Evolutionary conservation across 1,140 invertebrate genomes (phyloP).

Genomic region (Hypothenemus hampei): DNA sequence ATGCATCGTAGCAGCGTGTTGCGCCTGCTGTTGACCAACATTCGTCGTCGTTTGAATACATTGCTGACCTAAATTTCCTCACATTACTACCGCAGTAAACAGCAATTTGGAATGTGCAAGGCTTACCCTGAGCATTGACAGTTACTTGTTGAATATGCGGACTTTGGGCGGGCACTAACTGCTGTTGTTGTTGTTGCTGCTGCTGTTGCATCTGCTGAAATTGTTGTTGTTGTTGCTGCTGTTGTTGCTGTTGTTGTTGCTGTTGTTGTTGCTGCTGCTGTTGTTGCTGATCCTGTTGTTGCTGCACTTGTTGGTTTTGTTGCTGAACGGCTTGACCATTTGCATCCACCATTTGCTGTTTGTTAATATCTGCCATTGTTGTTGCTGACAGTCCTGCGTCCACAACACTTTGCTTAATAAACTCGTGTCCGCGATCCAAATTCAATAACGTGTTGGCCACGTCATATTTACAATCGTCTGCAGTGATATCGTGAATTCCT

Average conservation of each 20-base stretch:
- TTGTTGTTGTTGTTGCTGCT: slow-evolving; percentile 34
- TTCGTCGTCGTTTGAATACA: slow-evolving; percentile 38
- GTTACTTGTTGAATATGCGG: slow-evolving; percentile 54
- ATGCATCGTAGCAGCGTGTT: slow-evolving; percentile 44
- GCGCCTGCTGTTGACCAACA: slow-evolving; percentile 48
- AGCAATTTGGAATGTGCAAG: neutral
- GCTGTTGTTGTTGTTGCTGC: slow-evolving; percentile 26
- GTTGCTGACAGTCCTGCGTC: slow-evolving; percentile 23
- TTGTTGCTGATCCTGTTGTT: slow-evolving; percentile 43
- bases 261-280: slow-evolving; percentile 52
- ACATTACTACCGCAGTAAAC: neutral
- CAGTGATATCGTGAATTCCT: slow-evolving; percentile 53
- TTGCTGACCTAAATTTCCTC: slow-evolving; percentile 44
- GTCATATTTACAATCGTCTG: slow-evolving; percentile 61
- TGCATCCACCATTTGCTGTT: slow-evolving; percentile 37
- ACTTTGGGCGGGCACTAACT: slow-evolving; percentile 51
- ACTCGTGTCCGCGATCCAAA: slow-evolving; percentile 48
- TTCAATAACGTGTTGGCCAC: slow-evolving; percentile 54
- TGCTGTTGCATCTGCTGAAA: slow-evolving; percentile 41
- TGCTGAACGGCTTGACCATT: slow-evolving; percentile 45
- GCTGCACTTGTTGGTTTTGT: slow-evolving; percentile 45
- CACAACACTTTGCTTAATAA: slow-evolving; percentile 32
- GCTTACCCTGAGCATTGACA: slow-evolving; percentile 36
- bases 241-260: slow-evolving; percentile 24
- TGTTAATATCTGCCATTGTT: slow-evolving; percentile 31